Base-by-base conservation (phyloP, 2,113 vertebrate genomes). In the Vimba vimba region DNA sequence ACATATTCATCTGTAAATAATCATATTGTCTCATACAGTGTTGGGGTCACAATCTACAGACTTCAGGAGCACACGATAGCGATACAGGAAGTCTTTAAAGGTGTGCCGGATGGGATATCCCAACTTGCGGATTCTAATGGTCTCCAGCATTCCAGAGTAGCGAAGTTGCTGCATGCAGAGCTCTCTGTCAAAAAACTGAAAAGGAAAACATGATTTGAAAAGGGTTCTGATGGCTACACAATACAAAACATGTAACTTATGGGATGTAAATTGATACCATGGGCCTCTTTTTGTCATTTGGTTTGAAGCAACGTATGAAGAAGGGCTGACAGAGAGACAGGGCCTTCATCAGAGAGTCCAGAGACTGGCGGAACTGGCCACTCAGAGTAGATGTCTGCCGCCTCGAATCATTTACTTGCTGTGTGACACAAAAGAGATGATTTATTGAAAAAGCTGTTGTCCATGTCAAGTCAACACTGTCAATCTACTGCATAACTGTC, bases 291-390 rank as follows among this genome's bases (percentile, higher is more conserved):
- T 90, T 95, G 55, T 96, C 96, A 23, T 99, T 99, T 89, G 98
- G 97, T 87, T 99, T 99, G 93, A 99, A 96, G 92, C 98, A 99
- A 87, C 98, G 98, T 87, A 99, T 92, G 89, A 99, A 99, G 91
- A 95, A 97, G 0, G 98, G 98, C 91, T 99, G 96, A 91, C 97
- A 97, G 85, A 87, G 90, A 39, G 93, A 93, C 73, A 99, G 94
- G 68, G 97, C 94, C 94, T 96, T 98, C 97, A 99, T 98, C 64
- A 99, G 94, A 77, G 96, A 93, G 66, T 99, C 98, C 94, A 99
- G 93, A 59, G 98, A 99, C 81, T 97, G 96, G 78, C 96, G 97
- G 93, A 99, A 99, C 91, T 99, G 98, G 71, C 94, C 93, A 0
- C 95, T 96, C 75, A 99, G 92, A 0, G 97, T 98, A 0, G 95